Base-by-base conservation (phyloP, 2,113 vertebrate species). In the Fregata magnificens region DNA sequence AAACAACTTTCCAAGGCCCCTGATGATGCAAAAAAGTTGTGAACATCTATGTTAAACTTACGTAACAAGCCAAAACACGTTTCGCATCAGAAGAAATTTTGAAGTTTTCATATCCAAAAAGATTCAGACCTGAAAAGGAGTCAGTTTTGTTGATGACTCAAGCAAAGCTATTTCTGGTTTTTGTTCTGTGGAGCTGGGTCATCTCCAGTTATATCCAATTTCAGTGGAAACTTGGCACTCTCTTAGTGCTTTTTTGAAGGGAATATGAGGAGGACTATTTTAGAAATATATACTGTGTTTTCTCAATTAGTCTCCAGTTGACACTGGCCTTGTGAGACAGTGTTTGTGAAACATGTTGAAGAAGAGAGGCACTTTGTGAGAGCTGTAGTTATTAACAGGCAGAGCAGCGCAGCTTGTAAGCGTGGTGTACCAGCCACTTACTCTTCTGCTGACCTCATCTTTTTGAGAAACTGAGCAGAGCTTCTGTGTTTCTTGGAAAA, bases 141-240 rank as follows among this genome's bases (percentile, higher is more conserved):
- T 94, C 53, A 47, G 29, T 77, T 91, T 76, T 84, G 36, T 53
- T 90, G 59, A 59, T 89, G 89, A 91, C 74, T 94, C 67, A 87
- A 85, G 78, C 50, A 79, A 76, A 87, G 65, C 81, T 94, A 62
- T 94, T 94, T 96, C 58, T 95, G 82, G 4, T 5, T 71, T 82
- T 86, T 91, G 55, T 93, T 88, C 69, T 65, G 53, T 47, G 82
- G 70, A 94, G 86, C 86, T 80, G 89, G 25, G 31, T 89, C 38
- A 36, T 95, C 95, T 96, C 84, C 71, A 59, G 9, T 90, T 91
- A 76, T 69, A 76, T 89, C 59, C 18, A 22, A 2, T 87, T 94
- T 90, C 89, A 94, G 4, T 89, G 74, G 86, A 94, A 97, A 95
- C 89, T 95, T 97, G 94, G 84, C 93, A 88, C 55, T 38, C 13